Evolutionary conservation across 2,888 invertebrate genomes (phyloP).

Genomic region (Bombylius discolor): DNA sequence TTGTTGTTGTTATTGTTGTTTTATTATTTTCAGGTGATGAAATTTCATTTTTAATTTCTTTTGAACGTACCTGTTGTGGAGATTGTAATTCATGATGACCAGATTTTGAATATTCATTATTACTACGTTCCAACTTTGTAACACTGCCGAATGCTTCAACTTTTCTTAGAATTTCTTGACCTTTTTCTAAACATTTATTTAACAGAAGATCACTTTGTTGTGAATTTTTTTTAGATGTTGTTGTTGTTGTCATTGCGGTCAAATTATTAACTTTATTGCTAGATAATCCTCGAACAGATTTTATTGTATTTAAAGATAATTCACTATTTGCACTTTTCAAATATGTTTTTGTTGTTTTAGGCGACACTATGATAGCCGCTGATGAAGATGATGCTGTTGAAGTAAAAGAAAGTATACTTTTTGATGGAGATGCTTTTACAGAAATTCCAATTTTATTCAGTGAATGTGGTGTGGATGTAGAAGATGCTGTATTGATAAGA

Average conservation of each 20-base stretch:
- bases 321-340: conserved; percentile 15
- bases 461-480: conserved; percentile 17
- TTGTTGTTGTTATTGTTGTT: neutral
- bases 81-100: neutral
- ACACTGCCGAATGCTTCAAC: conserved; percentile 25
- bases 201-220: conserved; percentile 26
- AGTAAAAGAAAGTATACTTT: too few relatives aligned
- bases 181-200: conserved; percentile 34
- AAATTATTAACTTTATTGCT: conserved; percentile 1
- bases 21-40: neutral
- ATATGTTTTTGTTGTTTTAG: neutral
- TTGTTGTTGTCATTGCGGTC: neutral
- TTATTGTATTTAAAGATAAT: conserved; percentile 10
- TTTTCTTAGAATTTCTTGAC: conserved; percentile 31
- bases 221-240: neutral
- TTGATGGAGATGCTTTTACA: conserved; percentile 1
- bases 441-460: conserved; percentile 17
- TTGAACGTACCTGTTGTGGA: neutral
- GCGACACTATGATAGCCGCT: neutral
- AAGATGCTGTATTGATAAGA: conserved; percentile 14
- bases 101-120: neutral
- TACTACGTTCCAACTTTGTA: conserved; percentile 13
- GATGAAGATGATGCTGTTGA: neutral
- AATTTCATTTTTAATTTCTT: neutral
- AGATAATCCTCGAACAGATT: neutral